Evolutionary conservation across 2,113 vertebrate species (phyloP).

Genomic region (Platanista minor): DNA sequence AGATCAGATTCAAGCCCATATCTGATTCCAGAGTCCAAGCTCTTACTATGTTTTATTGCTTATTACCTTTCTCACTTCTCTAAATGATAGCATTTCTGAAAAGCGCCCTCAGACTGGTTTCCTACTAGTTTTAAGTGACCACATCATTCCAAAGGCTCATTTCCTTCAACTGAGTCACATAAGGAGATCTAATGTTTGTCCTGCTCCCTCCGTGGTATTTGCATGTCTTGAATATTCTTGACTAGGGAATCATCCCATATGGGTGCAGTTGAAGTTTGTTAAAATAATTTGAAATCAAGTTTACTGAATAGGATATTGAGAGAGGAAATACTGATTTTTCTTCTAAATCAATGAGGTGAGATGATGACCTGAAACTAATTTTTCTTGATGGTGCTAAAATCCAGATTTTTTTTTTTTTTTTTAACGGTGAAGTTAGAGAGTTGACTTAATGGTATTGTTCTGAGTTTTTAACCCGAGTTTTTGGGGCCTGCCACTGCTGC

Average conservation of each 20-base stretch:
- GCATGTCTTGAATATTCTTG: background rate
- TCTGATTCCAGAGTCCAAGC: background rate
- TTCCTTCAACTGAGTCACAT: background rate
- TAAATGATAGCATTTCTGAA: background rate
- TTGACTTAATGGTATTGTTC: background rate
- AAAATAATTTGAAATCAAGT: background rate
- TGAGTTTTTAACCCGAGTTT: background rate
- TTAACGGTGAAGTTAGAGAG: background rate
- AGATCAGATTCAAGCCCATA: background rate
- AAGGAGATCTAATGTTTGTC: background rate
- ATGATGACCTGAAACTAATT: background rate
- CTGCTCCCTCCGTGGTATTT: background rate
- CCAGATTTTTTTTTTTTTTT: background rate
- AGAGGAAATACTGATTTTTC: background rate
- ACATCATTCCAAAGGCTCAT: background rate
- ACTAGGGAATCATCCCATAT: background rate
- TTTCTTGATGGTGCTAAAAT: background rate
- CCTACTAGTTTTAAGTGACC: background rate
- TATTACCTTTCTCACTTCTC: background rate
- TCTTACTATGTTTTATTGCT: background rate
- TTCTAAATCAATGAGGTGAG: background rate
- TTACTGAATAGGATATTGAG: background rate
- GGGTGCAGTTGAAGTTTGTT: background rate
- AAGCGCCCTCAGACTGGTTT: background rate
- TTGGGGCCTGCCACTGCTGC: background rate